Evolutionary conservation across 2,113 vertebrate species (phyloP).

Genomic region (Planiliza haematocheilus): DNA sequence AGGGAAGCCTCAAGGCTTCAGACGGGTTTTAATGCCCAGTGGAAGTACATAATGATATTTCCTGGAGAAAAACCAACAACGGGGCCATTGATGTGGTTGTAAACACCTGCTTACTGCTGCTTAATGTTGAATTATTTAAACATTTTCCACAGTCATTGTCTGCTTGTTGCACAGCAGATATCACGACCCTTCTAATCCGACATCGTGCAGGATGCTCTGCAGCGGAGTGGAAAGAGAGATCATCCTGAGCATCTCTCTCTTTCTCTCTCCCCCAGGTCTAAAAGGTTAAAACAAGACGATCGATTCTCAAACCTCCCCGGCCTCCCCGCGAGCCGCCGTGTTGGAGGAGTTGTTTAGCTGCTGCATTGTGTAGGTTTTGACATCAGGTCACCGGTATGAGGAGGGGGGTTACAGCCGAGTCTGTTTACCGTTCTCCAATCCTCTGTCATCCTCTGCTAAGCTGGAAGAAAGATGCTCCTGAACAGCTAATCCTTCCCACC

Average conservation of each 20-base stretch:
- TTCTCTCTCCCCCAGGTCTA: background rate
- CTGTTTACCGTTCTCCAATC: constrained; percentile 43
- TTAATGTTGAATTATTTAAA: too few relatives aligned
- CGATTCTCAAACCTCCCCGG: background rate
- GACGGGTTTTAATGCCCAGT: background rate
- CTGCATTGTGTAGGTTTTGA: background rate
- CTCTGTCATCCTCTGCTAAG: constrained; percentile 29
- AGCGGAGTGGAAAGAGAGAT: background rate
- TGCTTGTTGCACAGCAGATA: constrained; percentile 33
- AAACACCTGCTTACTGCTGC: too few relatives aligned
- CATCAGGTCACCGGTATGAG: constrained; percentile 29
- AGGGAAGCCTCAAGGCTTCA: background rate
- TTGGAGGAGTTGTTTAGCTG: background rate
- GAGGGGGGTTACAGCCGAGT: background rate
- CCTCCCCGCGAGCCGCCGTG: background rate
- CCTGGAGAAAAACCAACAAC: too few relatives aligned
- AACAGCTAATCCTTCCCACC: constrained; percentile 40
- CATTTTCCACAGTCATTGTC: too few relatives aligned
- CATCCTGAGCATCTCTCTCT: too few relatives aligned
- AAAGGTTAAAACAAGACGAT: background rate
- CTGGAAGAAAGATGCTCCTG: constrained; percentile 43
- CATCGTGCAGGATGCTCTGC: background rate
- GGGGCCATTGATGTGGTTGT: too few relatives aligned
- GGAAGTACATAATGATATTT: too few relatives aligned
- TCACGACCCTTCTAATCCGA: constrained; percentile 50